Percentiles rank a stretch among this genome's conserved stretches.
Conservation (phyloP, 2,797 vertebrate genomes). For the Siniperca undulata region DNA sequence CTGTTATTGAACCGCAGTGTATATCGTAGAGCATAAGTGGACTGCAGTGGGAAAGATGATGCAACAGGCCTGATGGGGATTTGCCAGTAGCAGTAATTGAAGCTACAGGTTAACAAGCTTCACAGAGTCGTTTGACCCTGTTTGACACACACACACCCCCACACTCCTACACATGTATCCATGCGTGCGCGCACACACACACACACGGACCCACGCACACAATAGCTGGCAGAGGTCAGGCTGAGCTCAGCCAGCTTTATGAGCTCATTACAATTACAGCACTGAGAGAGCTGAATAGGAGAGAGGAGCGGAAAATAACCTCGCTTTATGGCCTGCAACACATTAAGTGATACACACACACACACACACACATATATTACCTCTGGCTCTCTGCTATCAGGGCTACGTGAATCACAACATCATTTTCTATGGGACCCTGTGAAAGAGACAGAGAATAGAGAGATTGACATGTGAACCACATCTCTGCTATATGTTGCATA, state of each 20-base stretch:
- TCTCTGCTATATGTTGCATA: constrained; percentile 5
- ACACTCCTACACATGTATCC: neutral
- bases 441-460: constrained; percentile 45
- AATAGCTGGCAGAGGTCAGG: constrained; percentile 57
- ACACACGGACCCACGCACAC: neutral
- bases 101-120: constrained; percentile 62
- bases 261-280: constrained; percentile 47
- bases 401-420: constrained; percentile 93
- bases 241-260: constrained; percentile 42
- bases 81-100: constrained; percentile 80
- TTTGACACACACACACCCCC: constrained; percentile 43
- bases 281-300: constrained; percentile 16
- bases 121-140: constrained; percentile 48
- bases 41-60: constrained; percentile 11
- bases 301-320: constrained; percentile 25
- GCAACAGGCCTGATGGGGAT: constrained; percentile 70
- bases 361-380: constrained; percentile 76
- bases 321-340: constrained; percentile 28
- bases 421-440: constrained; percentile 96
- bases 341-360: constrained; percentile 22
- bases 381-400: constrained; percentile 97
- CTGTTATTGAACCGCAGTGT: neutral
- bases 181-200: neutral
- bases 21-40: neutral
- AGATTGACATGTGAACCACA: constrained; percentile 8